Evolutionary conservation across 2,888 invertebrate genomes (phyloP).

Genomic region (Dasypolia templi): DNA sequence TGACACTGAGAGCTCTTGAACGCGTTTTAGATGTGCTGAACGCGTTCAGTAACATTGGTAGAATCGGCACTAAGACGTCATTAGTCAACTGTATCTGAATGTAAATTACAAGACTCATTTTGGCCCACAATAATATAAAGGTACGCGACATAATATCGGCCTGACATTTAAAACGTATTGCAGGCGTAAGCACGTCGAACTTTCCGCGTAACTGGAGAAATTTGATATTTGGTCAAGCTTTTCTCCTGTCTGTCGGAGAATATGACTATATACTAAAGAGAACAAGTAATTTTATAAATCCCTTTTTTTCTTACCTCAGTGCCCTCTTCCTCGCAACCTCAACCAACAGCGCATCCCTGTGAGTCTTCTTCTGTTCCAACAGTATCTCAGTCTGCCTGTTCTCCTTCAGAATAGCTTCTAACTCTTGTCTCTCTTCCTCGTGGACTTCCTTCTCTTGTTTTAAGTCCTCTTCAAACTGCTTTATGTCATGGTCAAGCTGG

Average conservation of each 20-base stretch:
- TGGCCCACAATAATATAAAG: background rate
- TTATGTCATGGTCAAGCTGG: constrained; percentile 78
- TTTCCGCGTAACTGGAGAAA: background rate
- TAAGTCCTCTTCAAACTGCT: constrained; percentile 80
- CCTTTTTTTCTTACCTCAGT: constrained; percentile 62
- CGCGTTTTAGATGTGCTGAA: too few species aligned
- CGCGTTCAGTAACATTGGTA: too few species aligned
- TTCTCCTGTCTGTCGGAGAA: background rate
- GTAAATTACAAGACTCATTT: background rate
- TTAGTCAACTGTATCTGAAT: too few species aligned
- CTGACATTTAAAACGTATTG: background rate
- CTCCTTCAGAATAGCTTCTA: constrained; percentile 77
- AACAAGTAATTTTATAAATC: too few species aligned
- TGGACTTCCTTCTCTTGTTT: constrained; percentile 78
- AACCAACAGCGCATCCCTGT: constrained; percentile 77
- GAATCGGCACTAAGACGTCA: too few species aligned
- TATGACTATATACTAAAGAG: background rate
- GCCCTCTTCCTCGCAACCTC: constrained; percentile 80
- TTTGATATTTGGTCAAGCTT: background rate
- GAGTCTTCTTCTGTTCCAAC: constrained; percentile 80
- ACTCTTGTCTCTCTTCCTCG: constrained; percentile 75
- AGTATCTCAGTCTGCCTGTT: constrained; percentile 75
- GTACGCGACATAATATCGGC: background rate
- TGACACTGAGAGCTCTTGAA: too few species aligned
- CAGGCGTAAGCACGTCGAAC: background rate